A percentile compares a stretch with the other conserved stretches of the same genome.
Evolutionary conservation across 1,140 invertebrate species (phyloP).

Genomic region (Platyura marginata): DNA sequence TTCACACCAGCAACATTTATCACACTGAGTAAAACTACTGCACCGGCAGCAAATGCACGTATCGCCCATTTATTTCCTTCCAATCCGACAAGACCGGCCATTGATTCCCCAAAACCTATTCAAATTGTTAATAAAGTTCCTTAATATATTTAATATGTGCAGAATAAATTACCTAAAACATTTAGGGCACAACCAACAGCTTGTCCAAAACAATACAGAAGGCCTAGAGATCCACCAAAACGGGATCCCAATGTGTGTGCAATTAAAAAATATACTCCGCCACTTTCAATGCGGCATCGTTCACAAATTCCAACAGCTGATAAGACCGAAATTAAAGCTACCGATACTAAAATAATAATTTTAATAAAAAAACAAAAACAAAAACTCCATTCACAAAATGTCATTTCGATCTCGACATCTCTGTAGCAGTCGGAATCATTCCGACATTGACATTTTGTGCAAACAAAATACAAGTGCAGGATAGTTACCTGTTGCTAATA

Average conservation of each 20-base stretch:
- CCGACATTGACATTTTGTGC: too few relatives aligned
- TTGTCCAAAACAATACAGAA: constrained; percentile 94
- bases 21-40: constrained; percentile 60
- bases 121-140: neutral
- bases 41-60: constrained; percentile 59
- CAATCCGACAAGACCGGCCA: constrained; percentile 63
- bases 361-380: too few relatives aligned
- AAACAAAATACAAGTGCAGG: too few relatives aligned
- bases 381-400: too few relatives aligned
- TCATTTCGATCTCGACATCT: too few relatives aligned
- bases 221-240: constrained; percentile 76
- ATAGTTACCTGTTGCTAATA: constrained; percentile 61
- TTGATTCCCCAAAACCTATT: constrained; percentile 82
- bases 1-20: constrained; percentile 86
- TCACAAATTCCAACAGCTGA: constrained; percentile 93
- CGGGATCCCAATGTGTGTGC: constrained; percentile 85
- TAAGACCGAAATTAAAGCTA: constrained; percentile 76
- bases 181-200: constrained; percentile 89
- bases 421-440: too few relatives aligned
- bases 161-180: constrained; percentile 35
- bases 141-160: neutral
- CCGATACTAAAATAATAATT: too few relatives aligned
- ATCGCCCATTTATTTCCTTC: constrained; percentile 54
- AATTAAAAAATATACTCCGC: constrained; percentile 88
- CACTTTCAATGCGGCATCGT: constrained; percentile 81